Percentiles rank a stretch among this genome's conserved stretches.
phyloP scores from a whole-genome alignment of 2,113 vertebrate genomes.

The Megalops atlanticus region DNA sequence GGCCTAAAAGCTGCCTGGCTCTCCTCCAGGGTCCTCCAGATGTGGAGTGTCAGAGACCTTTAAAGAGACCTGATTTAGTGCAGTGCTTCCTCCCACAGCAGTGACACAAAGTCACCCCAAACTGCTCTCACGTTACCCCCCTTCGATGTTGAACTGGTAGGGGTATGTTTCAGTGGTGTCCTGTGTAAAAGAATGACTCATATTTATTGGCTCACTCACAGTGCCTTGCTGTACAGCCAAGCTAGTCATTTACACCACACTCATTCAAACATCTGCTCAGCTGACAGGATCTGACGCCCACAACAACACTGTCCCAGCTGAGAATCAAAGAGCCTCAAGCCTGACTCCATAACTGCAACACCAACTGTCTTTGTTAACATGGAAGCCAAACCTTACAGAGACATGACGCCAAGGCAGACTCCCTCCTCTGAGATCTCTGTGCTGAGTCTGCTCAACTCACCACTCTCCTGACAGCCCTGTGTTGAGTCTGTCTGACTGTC shows the following conservation, averaged over 20 bases:
- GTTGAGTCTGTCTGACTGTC: neutral
- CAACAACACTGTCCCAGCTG: neutral
- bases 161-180: too few relatives aligned
- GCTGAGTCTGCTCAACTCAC: neutral
- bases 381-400: neutral
- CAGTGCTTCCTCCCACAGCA: constrained; percentile 54
- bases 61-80: constrained; percentile 37
- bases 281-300: neutral
- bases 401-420: neutral
- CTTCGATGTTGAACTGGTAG: neutral
- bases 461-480: neutral
- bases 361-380: neutral
- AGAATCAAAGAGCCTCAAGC: too few relatives aligned
- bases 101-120: constrained; percentile 46
- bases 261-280: neutral
- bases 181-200: too few relatives aligned
- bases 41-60: neutral
- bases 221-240: neutral
- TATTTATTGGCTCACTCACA: too few relatives aligned
- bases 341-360: neutral
- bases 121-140: constrained; percentile 27
- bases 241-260: neutral
- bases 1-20: neutral
- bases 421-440: neutral
- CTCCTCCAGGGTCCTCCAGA: neutral